Evolutionary conservation across 2,888 invertebrate species (phyloP).

Genomic region (Gastrophysa polygoni): DNA sequence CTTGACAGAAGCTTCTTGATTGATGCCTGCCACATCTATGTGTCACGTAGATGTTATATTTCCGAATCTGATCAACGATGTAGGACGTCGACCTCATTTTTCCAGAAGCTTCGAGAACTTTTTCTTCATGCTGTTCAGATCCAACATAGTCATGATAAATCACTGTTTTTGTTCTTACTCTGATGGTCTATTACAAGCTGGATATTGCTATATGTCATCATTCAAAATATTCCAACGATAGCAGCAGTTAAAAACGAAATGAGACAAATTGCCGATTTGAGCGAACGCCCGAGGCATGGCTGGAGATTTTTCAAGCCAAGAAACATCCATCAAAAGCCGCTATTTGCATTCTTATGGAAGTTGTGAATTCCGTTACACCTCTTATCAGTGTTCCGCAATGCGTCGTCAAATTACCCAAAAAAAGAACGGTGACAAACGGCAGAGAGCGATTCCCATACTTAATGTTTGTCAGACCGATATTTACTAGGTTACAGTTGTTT

Average conservation of each 20-base stretch:
- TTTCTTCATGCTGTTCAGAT: no score
- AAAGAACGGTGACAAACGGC: neutral
- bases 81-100: no score
- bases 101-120: no score
- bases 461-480: slow-evolving; percentile 10
- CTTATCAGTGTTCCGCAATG: slow-evolving; percentile 13
- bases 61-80: no score
- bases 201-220: no score
- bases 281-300: neutral
- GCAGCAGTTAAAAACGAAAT: neutral
- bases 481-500: slow-evolving; percentile 19
- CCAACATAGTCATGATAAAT: no score
- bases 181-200: no score
- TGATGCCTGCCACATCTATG: no score
- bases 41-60: no score
- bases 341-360: slow-evolving; percentile 13
- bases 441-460: slow-evolving; percentile 3
- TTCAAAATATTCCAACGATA: neutral
- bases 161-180: no score
- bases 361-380: slow-evolving; percentile 3
- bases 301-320: neutral
- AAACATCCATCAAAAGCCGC: slow-evolving; percentile 12
- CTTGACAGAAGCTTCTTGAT: no score
- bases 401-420: neutral
- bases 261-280: neutral